phyloP scores from a whole-genome alignment of 2,797 vertebrate genomes.

The Gambelia wislizenii region DNA sequence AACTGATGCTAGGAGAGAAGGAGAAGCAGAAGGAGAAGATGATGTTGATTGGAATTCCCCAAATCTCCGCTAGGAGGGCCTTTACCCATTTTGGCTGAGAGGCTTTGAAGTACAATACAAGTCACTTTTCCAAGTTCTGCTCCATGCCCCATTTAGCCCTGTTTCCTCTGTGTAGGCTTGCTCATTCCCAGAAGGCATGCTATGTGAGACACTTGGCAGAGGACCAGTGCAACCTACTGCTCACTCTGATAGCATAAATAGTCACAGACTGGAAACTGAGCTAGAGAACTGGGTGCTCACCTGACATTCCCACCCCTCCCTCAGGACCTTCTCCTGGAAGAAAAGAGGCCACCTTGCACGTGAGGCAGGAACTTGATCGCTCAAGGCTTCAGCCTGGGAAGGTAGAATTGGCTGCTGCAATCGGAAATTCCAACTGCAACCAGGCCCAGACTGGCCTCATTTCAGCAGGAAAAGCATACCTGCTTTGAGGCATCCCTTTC shows the following conservation, averaged over 20 bases:
- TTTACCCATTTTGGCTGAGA: too few species aligned
- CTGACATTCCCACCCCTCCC: constrained; percentile 36
- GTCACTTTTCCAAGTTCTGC: neutral
- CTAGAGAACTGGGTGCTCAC: neutral
- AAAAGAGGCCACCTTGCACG: neutral
- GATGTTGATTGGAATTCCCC: too few species aligned
- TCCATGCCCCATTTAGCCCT: fast-evolving
- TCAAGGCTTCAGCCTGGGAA: constrained; percentile 53
- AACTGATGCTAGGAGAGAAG: too few species aligned
- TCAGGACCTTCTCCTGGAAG: neutral
- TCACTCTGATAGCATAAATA: neutral
- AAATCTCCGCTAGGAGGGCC: too few species aligned
- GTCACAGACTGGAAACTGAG: neutral
- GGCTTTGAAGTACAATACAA: neutral
- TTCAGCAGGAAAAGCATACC: constrained; percentile 32
- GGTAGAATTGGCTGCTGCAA: constrained; percentile 11
- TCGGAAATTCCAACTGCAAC: constrained; percentile 57
- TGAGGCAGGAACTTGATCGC: neutral
- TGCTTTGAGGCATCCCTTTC: constrained; percentile 4
- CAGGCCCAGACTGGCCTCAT: constrained; percentile 46
- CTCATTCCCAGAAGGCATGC: neutral
- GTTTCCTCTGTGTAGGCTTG: neutral
- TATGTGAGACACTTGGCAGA: neutral
- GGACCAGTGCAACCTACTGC: constrained; percentile 2
- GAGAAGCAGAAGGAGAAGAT: too few species aligned